These are phyloP conservation scores for Fregetta grallaria DNA, from an alignment of 2,113 vertebrate genomes.

Conservation along the genomic window DNA sequence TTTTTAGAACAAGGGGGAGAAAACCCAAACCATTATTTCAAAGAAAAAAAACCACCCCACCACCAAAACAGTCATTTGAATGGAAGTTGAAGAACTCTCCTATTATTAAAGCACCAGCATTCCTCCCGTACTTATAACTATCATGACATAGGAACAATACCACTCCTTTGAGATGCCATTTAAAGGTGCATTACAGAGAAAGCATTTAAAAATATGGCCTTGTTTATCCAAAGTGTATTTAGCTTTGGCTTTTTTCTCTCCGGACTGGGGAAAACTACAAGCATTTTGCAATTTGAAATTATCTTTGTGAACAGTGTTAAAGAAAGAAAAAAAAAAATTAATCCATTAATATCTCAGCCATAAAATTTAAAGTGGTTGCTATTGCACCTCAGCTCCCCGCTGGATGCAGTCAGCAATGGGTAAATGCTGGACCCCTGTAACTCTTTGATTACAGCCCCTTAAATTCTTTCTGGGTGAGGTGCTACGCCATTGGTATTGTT, in stretches of 20 bases:
- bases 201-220: not conserved
- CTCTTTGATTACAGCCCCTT: not conserved
- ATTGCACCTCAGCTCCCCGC: not conserved
- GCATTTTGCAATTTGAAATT: not conserved
- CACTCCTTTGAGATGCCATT: not conserved
- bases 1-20: not conserved
- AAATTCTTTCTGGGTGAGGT: slow-evolving; percentile 8
- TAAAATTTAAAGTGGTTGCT: not conserved
- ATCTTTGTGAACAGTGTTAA: not conserved
- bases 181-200: not conserved
- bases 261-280: not conserved
- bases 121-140: not conserved
- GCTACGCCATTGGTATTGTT: not conserved
- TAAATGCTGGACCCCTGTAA: not conserved
- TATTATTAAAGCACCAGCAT: not conserved
- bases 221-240: not conserved
- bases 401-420: not conserved
- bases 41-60: not conserved
- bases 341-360: not conserved
- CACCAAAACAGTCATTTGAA: not conserved
- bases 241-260: not conserved
- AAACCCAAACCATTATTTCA: not conserved
- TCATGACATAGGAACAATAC: not conserved
- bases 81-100: not conserved
- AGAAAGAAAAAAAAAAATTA: not conserved